Conservation (phyloP, 2,797 vertebrate genomes). For the Acipenser oxyrinchus region DNA sequence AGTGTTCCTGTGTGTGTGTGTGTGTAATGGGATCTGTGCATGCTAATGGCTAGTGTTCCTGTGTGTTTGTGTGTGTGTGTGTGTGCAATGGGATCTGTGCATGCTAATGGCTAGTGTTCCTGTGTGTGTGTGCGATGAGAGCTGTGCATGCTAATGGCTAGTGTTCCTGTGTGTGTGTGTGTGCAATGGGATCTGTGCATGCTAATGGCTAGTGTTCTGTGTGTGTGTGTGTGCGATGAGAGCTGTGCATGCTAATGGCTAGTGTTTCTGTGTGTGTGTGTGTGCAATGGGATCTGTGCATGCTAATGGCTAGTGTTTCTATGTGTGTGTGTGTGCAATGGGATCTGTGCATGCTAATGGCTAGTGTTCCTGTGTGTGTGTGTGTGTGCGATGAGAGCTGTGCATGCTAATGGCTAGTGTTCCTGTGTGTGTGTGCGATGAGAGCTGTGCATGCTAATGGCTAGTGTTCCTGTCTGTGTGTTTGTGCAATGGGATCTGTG, state of each 20-base stretch:
- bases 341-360: too few species aligned
- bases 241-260: too few species aligned
- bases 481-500: neutral
- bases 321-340: too few species aligned
- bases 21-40: neutral
- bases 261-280: neutral
- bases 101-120: neutral
- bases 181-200: neutral
- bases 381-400: neutral
- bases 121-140: too few species aligned
- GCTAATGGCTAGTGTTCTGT: neutral
- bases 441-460: too few species aligned
- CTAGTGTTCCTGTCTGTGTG: neutral
- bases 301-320: neutral
- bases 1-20: neutral
- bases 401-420: neutral
- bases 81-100: neutral
- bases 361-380: neutral
- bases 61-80: neutral
- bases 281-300: neutral
- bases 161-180: neutral
- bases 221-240: too few species aligned
- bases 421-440: neutral
- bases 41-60: neutral
- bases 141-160: too few species aligned